Base-by-base conservation (phyloP, 2,888 invertebrate species). In the Drosophila ustulata region DNA sequence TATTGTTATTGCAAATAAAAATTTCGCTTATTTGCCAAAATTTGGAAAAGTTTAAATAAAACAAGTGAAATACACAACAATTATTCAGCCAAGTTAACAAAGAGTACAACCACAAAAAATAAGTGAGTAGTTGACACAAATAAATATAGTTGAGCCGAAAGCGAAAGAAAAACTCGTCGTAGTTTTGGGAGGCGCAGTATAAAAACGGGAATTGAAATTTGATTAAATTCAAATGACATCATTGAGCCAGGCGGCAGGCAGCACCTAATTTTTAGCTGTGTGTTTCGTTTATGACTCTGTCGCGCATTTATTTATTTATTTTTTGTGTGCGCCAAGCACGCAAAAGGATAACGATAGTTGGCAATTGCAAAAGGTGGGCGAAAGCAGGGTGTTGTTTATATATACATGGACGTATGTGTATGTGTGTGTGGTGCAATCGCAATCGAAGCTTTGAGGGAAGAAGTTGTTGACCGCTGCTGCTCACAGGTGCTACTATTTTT, bases 171-270 rank as follows among this genome's bases (percentile, higher is more conserved):
- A 65, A 34, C 5, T n/a, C 8, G 25, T 18, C 18, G 18, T 18
- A 18, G 18, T 18, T 18, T 18, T 62, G 55, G 11, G 9, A 32
- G 34, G 11, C 39, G 26, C n/a, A 41, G 13, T 6, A n/a, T 11
- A 46, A 37, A 62, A 64, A 41, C 37, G 6, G 37, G 57, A 64
- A 69, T 56, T 55, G 51, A 56, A 61, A 56, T 66, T 72, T 61
- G 64, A 78, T 82, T 72, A 68, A 74, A 71, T 73, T 78, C 75
- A 82, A 73, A 88, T 83, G 83, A 83, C 83, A 88, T 83, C 83
- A 83, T 88, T 69, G 61, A 41, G 66, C 32, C 30, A 50, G 25
- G 9, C 32, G 25, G 9, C 32, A 32, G n/a, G 61, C 65, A 83
- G 55, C 69, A 57, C 50, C 65, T 59, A 67, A 70, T 80, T 85